Conservation (phyloP, 2,888 invertebrate species). For the Hermaeophaga mercurialis region DNA sequence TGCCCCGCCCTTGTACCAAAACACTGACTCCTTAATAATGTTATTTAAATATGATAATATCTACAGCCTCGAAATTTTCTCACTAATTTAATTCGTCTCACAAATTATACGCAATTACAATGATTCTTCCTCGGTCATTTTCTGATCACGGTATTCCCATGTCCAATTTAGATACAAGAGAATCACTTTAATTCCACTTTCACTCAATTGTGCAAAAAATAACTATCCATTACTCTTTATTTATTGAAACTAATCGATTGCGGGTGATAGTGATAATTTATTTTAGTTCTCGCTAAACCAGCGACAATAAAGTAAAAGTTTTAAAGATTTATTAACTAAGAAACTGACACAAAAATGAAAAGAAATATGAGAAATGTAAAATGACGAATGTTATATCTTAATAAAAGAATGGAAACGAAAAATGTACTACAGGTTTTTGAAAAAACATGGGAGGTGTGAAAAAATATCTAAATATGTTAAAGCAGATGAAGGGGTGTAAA, state of each 20-base stretch:
- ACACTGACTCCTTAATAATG: conserved; percentile 1
- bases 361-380: too few species aligned
- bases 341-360: too few species aligned
- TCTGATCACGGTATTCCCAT: conserved; percentile 16
- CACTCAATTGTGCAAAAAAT: conserved; percentile 19
- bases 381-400: too few species aligned
- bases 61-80: background rate
- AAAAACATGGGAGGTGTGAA: too few species aligned
- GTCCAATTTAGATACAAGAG: conserved; percentile 12
- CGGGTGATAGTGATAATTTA: background rate
- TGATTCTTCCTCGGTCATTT: background rate
- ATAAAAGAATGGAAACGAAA: too few species aligned
- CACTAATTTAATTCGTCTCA: conserved; percentile 13
- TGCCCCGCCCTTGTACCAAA: too few species aligned
- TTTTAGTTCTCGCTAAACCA: background rate
- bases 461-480: too few species aligned
- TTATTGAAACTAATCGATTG: conserved; percentile 12
- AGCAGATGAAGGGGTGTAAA: too few species aligned
- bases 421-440: too few species aligned
- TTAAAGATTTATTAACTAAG: too few species aligned
- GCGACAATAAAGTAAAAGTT: background rate
- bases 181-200: conserved; percentile 12
- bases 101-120: conserved; percentile 6
- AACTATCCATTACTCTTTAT: conserved; percentile 16
- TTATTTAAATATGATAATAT: background rate